Conservation (phyloP, 2,888 invertebrate species). For the Dromius quadrimaculatus region DNA sequence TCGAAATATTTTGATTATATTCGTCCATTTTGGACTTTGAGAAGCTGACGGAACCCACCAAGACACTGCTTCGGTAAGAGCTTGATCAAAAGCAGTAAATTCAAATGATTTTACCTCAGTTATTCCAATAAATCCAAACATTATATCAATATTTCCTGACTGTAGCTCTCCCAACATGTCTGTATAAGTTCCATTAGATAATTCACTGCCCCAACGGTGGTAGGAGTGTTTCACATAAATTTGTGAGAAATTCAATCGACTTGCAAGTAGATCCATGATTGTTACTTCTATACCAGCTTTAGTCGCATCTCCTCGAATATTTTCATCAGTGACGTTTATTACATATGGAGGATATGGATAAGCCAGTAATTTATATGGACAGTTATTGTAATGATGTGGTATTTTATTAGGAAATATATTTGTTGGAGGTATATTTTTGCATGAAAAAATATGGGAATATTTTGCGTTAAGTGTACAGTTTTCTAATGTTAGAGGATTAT, state of each 20-base stretch:
- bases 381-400: slow-evolving; percentile 37
- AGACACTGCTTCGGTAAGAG: background rate
- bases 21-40: slow-evolving; percentile 36
- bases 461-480: background rate
- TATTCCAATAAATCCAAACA: slow-evolving; percentile 14
- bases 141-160: slow-evolving; percentile 1
- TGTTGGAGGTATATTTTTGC: background rate
- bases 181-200: slow-evolving; percentile 14
- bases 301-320: slow-evolving; percentile 22
- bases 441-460: background rate
- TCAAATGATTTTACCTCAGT: no score
- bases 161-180: background rate
- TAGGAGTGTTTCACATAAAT: slow-evolving; percentile 50
- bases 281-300: slow-evolving; percentile 56
- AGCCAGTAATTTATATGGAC: slow-evolving; percentile 52
- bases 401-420: slow-evolving; percentile 24
- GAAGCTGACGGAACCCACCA: slow-evolving; percentile 47
- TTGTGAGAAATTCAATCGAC: slow-evolving; percentile 54
- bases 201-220: background rate
- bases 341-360: slow-evolving; percentile 55
- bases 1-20: slow-evolving; percentile 40
- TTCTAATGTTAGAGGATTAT: slow-evolving; percentile 25
- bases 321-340: slow-evolving; percentile 48
- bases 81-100: background rate
- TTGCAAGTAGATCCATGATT: slow-evolving; percentile 53